Base-by-base conservation (phyloP, 2,888 invertebrate species). In the Pollenia griseotomentosa region DNA sequence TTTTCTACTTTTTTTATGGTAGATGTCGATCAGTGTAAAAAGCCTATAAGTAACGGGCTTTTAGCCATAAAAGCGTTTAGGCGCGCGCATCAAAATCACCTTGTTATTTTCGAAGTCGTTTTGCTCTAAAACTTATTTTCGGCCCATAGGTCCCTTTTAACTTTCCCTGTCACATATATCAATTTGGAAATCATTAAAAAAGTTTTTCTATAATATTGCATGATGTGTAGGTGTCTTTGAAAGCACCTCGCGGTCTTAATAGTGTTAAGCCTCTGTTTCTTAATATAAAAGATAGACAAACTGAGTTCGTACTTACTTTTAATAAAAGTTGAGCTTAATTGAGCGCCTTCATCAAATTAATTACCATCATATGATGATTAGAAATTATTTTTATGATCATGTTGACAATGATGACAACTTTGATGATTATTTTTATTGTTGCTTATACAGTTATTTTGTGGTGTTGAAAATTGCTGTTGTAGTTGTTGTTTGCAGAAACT, bases 291-390 rank as follows among this genome's bases (percentile, higher is more conserved):
- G 6, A 19, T 44, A 51, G 51, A 51, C 46, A 44, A 12, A 23
- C 5, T 19, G 14, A 63, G 40, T 53, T 83, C 57, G 57, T 88
- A 87, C 87, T 88, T 85, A 88, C 88, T 80, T 85, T 83, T 68
- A 70, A 83, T 42, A 74, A 82, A 87, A 74, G 86, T 85, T 88
- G 84, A 88, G 87, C 88, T 83, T 75, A 80, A 87, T 87, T 86
- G 88, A 86, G 85, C 81, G 84, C 59, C 83, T 83, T 44, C 33
- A 57, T 71, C 71, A 66, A 82, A 79, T 82, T 68, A 74, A 65
- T 80, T 68, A 79, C 59, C 19, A 74, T 74, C 63, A 79, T 48
- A 79, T 74, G 86, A 83, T 75, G 86, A 83, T 75, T 63, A 57
- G 75, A 79, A 75, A 59, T 70, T 65, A 9, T 65, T 70, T 40